Evolutionary conservation across 2,797 vertebrate genomes (phyloP), one percentile per base, ranked within the genome.

Genomic region (Hoplostethus atlanticus): DNA sequence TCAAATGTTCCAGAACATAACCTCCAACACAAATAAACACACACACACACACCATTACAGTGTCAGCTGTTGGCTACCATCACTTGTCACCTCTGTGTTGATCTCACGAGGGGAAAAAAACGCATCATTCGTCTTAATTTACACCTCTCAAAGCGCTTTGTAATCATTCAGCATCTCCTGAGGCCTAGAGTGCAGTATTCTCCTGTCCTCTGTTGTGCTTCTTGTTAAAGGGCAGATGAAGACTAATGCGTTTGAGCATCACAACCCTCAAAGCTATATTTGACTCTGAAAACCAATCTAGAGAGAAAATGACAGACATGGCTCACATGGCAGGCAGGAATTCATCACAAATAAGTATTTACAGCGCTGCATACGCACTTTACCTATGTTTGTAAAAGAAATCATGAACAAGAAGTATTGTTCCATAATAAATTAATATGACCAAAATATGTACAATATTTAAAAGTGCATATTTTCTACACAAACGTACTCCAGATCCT

Each of bases 1-100:
- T 83, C 50, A 63, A 76, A 76, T 76, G 66, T 72, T 78, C 68
- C 74, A 64, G 70, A 21, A 79, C 70, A 79, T 64, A 64, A 69
- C 61, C 21, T 36, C 0, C 10, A 48, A 53, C 31, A 42, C 25
- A 9, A 7, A 25, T 6, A 17, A 57, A 17, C 48, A 21, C 58
- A 47, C 50, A 21, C 58, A 47, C 50, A 47, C 53, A 44, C 48
- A 36, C 62, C 48, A 30, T 59, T 73, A 21, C 71, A 84, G 55
- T 63, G 69, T 76, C 89, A 93, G 85, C 89, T 93, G 90, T 85
- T 66, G 66, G 55, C 58, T 63, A 30, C 81, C 72, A 48, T 87
- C 86, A 44, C 64, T 57, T 61, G 65, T 78, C 71, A 82, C 50
- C 62, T 53, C 64, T 73, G 76, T 61, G 17, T 64, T 10, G 30